These are phyloP conservation scores for Rhinichthys klamathensis DNA, from an alignment of 2,113 vertebrate species.

Conservation along the genomic window DNA sequence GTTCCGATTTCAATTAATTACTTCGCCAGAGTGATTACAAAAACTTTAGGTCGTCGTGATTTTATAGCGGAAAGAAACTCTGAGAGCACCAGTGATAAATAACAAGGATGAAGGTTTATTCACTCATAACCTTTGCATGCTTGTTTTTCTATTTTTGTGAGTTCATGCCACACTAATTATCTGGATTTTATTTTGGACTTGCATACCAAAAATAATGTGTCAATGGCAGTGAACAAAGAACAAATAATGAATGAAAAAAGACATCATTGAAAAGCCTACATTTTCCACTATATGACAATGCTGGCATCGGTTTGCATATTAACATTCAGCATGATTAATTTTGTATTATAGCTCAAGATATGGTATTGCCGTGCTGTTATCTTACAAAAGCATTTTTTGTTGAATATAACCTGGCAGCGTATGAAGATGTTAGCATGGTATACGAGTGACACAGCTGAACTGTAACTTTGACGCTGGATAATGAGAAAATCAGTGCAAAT, in stretches of 20 bases:
- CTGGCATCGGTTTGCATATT: not conserved
- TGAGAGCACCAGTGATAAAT: not conserved
- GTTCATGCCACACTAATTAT: not conserved
- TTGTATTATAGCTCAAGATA: not conserved
- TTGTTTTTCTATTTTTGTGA: not conserved
- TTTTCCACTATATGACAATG: not conserved
- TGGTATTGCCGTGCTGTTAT: not conserved
- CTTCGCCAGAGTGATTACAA: slow-evolving; percentile 49
- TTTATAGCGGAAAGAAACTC: slow-evolving; percentile 10
- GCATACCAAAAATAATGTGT: not conserved
- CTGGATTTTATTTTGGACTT: not conserved
- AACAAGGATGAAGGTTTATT: not conserved
- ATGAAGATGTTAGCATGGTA: not conserved
- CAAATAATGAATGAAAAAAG: not conserved
- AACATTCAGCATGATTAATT: not conserved
- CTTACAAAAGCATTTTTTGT: not conserved
- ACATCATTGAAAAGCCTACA: not conserved
- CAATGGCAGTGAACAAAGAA: not conserved
- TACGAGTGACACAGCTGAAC: slow-evolving; percentile 9
- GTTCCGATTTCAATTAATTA: slow-evolving; percentile 64
- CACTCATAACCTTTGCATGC: not conserved
- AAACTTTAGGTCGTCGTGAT: slow-evolving; percentile 11
- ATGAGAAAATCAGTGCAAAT: slow-evolving; percentile 95
- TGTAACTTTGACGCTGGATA: slow-evolving; percentile 86
- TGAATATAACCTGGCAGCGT: not conserved